Evolutionary conservation across 2,797 vertebrate species (phyloP).

Genomic region (Phylloscopus collybita): DNA sequence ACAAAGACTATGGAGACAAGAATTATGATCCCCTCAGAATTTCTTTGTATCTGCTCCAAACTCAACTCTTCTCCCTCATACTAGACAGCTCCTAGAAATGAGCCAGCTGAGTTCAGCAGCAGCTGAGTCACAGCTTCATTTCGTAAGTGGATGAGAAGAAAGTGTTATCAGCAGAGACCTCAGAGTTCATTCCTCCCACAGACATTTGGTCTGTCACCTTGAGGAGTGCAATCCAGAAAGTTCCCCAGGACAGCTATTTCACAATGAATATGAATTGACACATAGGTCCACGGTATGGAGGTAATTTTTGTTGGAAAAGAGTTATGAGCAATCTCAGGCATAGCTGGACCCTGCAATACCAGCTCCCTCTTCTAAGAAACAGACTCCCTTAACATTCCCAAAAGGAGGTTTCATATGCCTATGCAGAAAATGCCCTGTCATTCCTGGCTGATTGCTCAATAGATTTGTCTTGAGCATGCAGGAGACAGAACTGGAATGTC

Average conservation of each 20-base stretch:
- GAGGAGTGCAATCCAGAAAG: not conserved
- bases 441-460: not conserved
- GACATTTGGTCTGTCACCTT: not conserved
- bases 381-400: not conserved
- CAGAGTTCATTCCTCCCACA: not conserved
- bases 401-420: not conserved
- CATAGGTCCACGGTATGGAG: fast-evolving
- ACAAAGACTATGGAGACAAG: not conserved
- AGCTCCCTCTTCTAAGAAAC: not conserved
- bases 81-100: not conserved
- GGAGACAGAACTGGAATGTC: not conserved
- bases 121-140: not conserved
- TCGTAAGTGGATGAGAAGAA: not conserved
- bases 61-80: not conserved
- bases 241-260: not conserved
- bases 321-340: not conserved
- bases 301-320: not conserved
- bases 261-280: not conserved
- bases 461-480: not conserved
- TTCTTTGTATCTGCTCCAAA: not conserved
- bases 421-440: not conserved
- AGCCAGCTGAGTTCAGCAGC: fast-evolving
- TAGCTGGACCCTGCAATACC: not conserved
- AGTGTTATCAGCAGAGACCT: not conserved
- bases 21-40: fast-evolving